Evolutionary conservation across 2,797 vertebrate genomes (phyloP), one percentile per base, ranked within the genome.

Genomic region (Enteromius paludinosus): DNA sequence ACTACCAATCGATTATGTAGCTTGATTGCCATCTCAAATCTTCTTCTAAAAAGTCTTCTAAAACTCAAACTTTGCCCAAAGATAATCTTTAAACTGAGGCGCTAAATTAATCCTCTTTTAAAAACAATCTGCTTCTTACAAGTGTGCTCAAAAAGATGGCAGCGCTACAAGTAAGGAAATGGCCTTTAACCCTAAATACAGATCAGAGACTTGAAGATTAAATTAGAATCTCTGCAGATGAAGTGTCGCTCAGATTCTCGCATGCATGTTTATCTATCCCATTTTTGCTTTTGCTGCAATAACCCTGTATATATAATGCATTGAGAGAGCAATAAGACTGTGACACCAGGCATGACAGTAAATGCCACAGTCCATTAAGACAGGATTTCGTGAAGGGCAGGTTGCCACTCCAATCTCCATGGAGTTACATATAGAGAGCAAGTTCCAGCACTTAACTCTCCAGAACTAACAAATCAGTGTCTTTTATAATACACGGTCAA

Each of bases 311-410:
- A 77, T 56, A 78, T 74, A 72, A 88, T 80, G 45, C 79, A 86
- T 82, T 85, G 43, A 83, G 70, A 85, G 70, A 68, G 66, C 61
- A 85, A 82, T 78, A 84, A 77, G 20, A 56, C 78, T 66, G 35
- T 38, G 82, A 83, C 66, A 83, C 69, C 56, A 35, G 79, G 64
- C 79, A 52, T 81, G 83, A 81, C 81, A 85, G 86, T 47, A 78
- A 85, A 85, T 89, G 81, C 73, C 86, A 83, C 64, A 79, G 74
- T 74, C 74, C 72, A 83, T 87, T 85, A 86, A 76, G 1, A n/a
- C 78, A 56, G 59, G 64, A 65, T 43, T 76, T 78, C 33, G 61
- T 79, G 70, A 81, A 78, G 81, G 76, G 56, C 81, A 75, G 11
- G 38, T 76, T 62, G 49, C 49, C 70, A 61, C 49, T 79, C 14